Evolutionary conservation across 2,797 vertebrate genomes (phyloP), one percentile per base, ranked within the genome.

Genomic region (Chaunax sp.): DNA sequence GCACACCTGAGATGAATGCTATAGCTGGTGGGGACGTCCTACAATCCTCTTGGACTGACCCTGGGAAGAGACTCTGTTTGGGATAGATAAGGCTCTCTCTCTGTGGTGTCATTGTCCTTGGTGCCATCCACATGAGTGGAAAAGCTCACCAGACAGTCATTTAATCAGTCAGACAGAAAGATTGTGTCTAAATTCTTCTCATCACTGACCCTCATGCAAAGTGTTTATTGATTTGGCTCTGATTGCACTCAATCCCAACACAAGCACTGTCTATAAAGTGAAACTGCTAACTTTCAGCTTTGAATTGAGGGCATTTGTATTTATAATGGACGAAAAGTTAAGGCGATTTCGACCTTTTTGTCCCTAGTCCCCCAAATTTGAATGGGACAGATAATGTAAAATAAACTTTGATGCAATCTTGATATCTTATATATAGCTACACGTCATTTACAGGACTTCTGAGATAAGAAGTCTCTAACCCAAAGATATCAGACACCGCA

Each of bases 31-130:
- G 20, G 52, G 40, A 52, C 60, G 41, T 2, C 19, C 51, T 64
- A 6, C 33, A 2, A 55, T 40, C 59, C 30, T n/a, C 63, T 55
- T 4, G 12, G 53, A 15, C 58, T 66, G 69, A 72, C 58, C 61
- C 52, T 22, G 35, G 66, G 15, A 23, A 64, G 22, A 62, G n/a
- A 40, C 22, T 3, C 35, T 55, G 73, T 68, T 73, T 57, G 64
- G 38, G 37, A 67, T 63, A 62, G 81, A 83, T 78, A 83, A 71
- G 54, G 1, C 10, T 18, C 54, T 18, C 54, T 18, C 33, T 0
- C 25, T 33, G 47, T 38, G 51, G 75, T 55, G 62, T 68, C 72
- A 65, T 56, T 78, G 72, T 69, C 73, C 80, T 73, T 33, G 16
- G 60, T 62, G 59, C 3, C 19, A 0, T 69, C 43, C 51, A 70